Evolutionary conservation across 2,113 vertebrate species (phyloP).

Genomic region (Percopsis transmontana): DNA sequence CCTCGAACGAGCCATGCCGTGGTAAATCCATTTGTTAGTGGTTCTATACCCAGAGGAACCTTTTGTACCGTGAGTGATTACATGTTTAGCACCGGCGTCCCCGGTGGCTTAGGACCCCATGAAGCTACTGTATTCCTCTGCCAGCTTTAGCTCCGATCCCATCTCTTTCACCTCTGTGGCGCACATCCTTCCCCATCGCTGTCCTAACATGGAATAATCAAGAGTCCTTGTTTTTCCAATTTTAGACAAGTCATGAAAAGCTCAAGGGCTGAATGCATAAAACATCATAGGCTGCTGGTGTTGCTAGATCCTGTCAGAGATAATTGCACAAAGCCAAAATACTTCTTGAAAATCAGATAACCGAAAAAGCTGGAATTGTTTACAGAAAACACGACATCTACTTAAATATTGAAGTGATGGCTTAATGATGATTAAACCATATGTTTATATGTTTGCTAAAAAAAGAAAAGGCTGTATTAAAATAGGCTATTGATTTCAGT

Average conservation of each 20-base stretch:
- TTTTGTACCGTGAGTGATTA: slow-evolving; percentile 39
- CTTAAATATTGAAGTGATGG: no score
- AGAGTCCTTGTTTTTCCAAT: slow-evolving; percentile 54
- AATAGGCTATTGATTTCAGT: no score
- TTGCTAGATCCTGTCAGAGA: slow-evolving; percentile 17
- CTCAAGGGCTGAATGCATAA: slow-evolving; percentile 36
- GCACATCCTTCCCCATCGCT: slow-evolving; percentile 60
- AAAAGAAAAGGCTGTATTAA: no score
- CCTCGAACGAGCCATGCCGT: slow-evolving; percentile 43
- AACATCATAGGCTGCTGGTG: slow-evolving; percentile 31
- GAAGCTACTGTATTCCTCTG: slow-evolving; percentile 38
- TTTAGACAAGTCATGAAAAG: slow-evolving; percentile 41
- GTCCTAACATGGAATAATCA: slow-evolving; percentile 50
- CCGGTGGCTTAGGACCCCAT: slow-evolving; percentile 42
- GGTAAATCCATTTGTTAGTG: slow-evolving; percentile 32
- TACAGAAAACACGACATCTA: no score
- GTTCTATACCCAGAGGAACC: slow-evolving; percentile 18
- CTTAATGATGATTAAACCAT: no score
- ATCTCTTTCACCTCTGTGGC: slow-evolving; percentile 9
- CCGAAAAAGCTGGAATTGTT: no score
- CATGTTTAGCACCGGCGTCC: slow-evolving; percentile 42
- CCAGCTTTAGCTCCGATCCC: slow-evolving; percentile 17
- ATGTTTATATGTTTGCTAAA: no score
- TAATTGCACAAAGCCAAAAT: slow-evolving; percentile 21
- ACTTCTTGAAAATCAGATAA: no score